Base-by-base conservation (phyloP, 2,888 invertebrate species). In the Alloplasta piceator region DNA sequence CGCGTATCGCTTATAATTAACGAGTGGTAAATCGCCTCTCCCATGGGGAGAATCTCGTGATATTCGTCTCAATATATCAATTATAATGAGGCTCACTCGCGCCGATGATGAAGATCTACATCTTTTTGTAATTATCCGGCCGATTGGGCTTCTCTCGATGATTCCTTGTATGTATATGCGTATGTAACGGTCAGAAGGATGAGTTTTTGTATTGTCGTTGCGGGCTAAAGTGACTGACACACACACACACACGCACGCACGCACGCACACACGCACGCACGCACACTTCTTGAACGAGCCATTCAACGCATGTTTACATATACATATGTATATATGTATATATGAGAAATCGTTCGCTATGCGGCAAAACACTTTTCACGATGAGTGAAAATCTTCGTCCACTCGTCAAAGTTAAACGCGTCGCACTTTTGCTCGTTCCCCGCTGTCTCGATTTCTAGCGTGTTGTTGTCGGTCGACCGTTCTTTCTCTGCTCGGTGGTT, bases 351-450 rank as follows among this genome's bases (percentile, higher is more conserved):
- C 14, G 52, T 52, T 6, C 52, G 52, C 56, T 66, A 64, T 66
- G 39, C 56, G 48, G 48, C 56, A 58, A 73, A 26, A 58, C 58
- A 36, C 9, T 3, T 60, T 41, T 43, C 6, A 1, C 38, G 12
- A 46, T 60, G 26, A 38, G 10, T 43, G 38, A 9, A 46, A 43
- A 12, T 58, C 46, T 46, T 4, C 63, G 55, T n/a, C 6, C 12
- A 55, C 72, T 72, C 58, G 41, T 26, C 26, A 26, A 26, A 26
- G 26, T 83, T 91, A 92, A 83, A 92, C 92, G 78, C 92, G 91
- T 68, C 92, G 90, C 82, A 91, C 89, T 87, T 92, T 92, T 68
- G 92, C 90, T 70, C 92, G 88, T 55, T 92, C 91, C 38, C 87
- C 86, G 70, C 88, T 87, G 71, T 91, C 88, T 4, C 87, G 83